Percentiles rank a stretch among this genome's conserved stretches.
These are phyloP conservation scores for Ormyrus nitidulus DNA, from an alignment of 2,888 invertebrate species.

Conservation along the genomic window DNA sequence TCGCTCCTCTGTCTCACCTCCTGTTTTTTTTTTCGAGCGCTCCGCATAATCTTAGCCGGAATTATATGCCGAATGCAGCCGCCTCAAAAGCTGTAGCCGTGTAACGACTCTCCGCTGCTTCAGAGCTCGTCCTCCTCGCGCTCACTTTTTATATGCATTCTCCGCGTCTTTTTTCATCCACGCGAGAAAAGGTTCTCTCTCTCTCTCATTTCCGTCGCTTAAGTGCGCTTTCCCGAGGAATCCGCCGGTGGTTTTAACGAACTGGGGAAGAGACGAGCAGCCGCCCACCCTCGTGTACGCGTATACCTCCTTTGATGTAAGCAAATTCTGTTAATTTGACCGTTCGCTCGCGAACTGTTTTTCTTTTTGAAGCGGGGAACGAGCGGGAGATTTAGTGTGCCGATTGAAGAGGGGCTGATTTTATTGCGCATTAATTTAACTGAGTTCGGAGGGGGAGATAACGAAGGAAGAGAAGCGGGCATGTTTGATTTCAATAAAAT, in stretches of 20 bases:
- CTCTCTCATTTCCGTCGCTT: neutral
- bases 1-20: neutral
- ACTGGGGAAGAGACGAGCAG: neutral
- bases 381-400: no score
- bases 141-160: neutral
- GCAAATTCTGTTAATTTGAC: constrained; percentile 20
- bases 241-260: constrained; percentile 35
- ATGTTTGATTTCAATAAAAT: no score
- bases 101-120: constrained; percentile 31
- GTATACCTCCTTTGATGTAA: constrained; percentile 18
- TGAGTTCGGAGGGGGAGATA: no score
- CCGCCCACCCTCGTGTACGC: neutral
- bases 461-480: no score
- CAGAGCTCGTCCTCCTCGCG: neutral
- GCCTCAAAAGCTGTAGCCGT: constrained; percentile 33
- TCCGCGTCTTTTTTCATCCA: neutral
- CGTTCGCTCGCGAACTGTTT: neutral
- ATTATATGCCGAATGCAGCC: constrained; percentile 23
- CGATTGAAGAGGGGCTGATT: no score
- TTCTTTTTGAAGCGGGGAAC: neutral
- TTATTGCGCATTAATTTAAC: no score
- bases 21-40: neutral
- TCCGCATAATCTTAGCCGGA: constrained; percentile 38
- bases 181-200: neutral
- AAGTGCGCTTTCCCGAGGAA: constrained; percentile 9